These are phyloP conservation scores for Xenentodon cancila DNA, from an alignment of 2,797 vertebrate species.

Conservation along the genomic window DNA sequence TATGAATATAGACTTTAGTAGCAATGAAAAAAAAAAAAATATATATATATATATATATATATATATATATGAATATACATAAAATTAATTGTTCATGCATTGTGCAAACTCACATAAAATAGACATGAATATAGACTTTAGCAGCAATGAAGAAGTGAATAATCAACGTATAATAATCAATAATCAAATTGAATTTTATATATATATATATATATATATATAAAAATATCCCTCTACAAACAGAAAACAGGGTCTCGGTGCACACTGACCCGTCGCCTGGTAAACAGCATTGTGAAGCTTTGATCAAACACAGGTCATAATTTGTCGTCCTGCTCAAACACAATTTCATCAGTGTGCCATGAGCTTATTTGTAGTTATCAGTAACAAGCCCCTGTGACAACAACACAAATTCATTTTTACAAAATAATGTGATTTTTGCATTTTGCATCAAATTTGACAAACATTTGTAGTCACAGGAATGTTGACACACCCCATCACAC, in stretches of 20 bases:
- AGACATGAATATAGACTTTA: slow-evolving; percentile 43
- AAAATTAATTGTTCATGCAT: slow-evolving; percentile 69
- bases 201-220: no score
- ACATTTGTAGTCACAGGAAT: slow-evolving; percentile 47
- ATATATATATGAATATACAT: no score
- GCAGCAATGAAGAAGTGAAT: slow-evolving; percentile 35
- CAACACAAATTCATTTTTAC: slow-evolving; percentile 8
- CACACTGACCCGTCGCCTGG: slow-evolving; percentile 46
- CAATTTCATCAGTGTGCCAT: slow-evolving; percentile 15
- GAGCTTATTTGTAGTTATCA: slow-evolving; percentile 10
- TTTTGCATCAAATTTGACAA: slow-evolving; percentile 33
- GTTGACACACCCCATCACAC: slow-evolving; percentile 43
- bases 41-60: slow-evolving; percentile 51
- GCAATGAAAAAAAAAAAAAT: slow-evolving; percentile 37
- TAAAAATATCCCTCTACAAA: slow-evolving; percentile 61
- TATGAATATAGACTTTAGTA: slow-evolving; percentile 41
- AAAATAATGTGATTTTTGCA: slow-evolving; percentile 13
- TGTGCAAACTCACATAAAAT: slow-evolving; percentile 48
- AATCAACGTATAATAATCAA: slow-evolving; percentile 16
- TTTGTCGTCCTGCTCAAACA: slow-evolving; percentile 21
- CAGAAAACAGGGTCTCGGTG: slow-evolving; percentile 69
- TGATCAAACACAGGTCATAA: slow-evolving; percentile 41
- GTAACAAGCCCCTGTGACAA: slow-evolving; percentile 2
- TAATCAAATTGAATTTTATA: no score
- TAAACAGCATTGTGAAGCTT: slow-evolving; percentile 38